Evolutionary conservation across 2,888 invertebrate species (phyloP).

Genomic region (Amphipyra berbera): DNA sequence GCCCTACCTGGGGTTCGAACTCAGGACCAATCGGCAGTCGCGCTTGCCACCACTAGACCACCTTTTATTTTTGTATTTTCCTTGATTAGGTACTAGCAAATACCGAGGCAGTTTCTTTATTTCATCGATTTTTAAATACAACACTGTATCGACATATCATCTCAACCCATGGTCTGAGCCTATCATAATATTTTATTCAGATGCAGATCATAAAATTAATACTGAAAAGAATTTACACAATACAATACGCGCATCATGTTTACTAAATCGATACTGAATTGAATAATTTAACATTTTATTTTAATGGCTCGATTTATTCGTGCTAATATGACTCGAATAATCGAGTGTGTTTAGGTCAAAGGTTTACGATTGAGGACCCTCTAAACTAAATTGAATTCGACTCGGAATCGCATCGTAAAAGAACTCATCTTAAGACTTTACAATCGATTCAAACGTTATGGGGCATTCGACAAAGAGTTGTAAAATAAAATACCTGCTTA

Average conservation of each 20-base stretch:
- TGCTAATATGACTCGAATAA: slow-evolving; percentile 68
- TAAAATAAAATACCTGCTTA: slow-evolving; percentile 63
- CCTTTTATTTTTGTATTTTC: no score
- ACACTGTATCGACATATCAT: no score
- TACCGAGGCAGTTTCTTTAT: no score
- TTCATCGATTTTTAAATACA: no score
- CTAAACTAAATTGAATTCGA: slow-evolving; percentile 87
- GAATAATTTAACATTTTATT: slow-evolving; percentile 61
- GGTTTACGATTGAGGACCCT: slow-evolving; percentile 80
- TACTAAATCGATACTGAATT: slow-evolving; percentile 51
- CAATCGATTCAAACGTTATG: slow-evolving; percentile 75
- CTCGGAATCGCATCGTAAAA: slow-evolving; percentile 84
- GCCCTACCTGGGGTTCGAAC: no score
- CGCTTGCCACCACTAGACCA: no score
- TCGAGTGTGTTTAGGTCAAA: slow-evolving; percentile 79
- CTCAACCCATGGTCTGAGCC: no score
- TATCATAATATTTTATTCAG: slow-evolving; percentile 25
- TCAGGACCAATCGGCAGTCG: no score
- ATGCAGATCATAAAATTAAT: slow-evolving; percentile 32
- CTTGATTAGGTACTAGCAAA: no score
- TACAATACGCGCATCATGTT: slow-evolving; percentile 35
- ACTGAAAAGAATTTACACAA: slow-evolving; percentile 28
- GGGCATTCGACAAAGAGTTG: slow-evolving; percentile 56
- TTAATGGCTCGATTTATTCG: slow-evolving; percentile 65
- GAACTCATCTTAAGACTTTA: slow-evolving; percentile 74